phyloP scores from a whole-genome alignment of 2,113 vertebrate genomes.

The Chunga burmeisteri region DNA sequence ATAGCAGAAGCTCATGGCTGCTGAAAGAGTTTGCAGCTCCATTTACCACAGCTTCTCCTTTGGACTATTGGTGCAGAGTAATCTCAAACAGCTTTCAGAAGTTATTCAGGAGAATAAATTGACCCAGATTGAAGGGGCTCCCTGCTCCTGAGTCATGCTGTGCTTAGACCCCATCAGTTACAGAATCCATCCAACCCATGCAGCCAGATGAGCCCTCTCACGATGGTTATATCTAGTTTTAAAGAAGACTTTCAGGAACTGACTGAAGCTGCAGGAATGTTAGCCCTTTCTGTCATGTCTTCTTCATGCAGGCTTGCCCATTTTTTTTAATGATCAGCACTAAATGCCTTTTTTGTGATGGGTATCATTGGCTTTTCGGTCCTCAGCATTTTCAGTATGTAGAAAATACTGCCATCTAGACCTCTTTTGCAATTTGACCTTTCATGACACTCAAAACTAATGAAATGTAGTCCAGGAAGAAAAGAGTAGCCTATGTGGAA shows the following conservation, averaged over 20 bases:
- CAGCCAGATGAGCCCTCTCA: neutral
- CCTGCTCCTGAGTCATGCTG: neutral
- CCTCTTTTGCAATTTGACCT: neutral
- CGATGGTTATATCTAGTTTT: neutral
- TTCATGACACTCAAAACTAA: neutral
- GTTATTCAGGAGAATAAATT: neutral
- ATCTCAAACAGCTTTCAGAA: neutral
- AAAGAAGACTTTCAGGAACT: neutral
- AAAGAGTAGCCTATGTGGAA: neutral
- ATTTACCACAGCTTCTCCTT: neutral
- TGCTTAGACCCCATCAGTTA: no score
- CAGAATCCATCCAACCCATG: accelerated
- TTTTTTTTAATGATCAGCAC: neutral
- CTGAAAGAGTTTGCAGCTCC: neutral
- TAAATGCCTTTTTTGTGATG: neutral
- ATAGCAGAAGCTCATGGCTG: neutral
- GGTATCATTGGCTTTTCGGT: neutral
- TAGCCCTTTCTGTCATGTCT: neutral
- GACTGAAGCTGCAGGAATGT: neutral
- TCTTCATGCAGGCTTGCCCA: neutral
- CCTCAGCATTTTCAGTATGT: neutral
- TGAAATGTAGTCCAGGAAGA: neutral
- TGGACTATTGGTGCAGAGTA: neutral
- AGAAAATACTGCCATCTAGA: neutral
- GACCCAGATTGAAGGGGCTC: neutral